Base-by-base conservation (phyloP, 2,888 invertebrate genomes). In the Chelonus formosanus region DNA sequence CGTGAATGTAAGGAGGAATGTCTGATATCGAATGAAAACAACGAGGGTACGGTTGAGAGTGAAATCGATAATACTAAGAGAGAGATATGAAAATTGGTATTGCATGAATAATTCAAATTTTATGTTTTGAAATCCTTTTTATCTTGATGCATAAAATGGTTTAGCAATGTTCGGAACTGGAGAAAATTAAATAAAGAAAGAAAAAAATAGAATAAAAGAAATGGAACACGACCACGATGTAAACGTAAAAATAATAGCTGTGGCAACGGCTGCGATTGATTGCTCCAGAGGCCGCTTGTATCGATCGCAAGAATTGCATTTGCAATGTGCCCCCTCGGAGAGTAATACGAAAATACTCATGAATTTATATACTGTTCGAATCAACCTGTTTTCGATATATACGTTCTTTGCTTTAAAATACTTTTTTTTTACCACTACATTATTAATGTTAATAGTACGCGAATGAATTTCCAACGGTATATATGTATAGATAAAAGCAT, bases 191-290 rank as follows among this genome's bases (percentile, higher is more conserved):
- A n/a, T 54, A 36, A 54, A 35, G 10, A 54, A 35, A 3, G 3
- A 36, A 54, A 6, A 20, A 31, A 35, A 44, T 47, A 62, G 8
- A 44, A 20, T 10, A 7, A 10, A 50, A n/a, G 40, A 43, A 62
- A 66, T 66, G 55, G 40, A 44, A 66, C n/a, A 35, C 55, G 35
- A 56, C 57, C 34, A 10, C 10, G 35, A 40, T 52, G 59, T 40
- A 48, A 60, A 65, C 40, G 61, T 35, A 56, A 45, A 60, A 43
- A 55, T 65, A 65, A 65, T 66, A 66, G 48, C 55, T 50, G 5
- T 36, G 31, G 65, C 48, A 61, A 48, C 66, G 44, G 66, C 60
- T 66, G 61, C 61, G 56, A 66, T 61, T 66, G 61, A 66, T 65
- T 65, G 48, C 65, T 34, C 53, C 8, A 34, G 59, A 56, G 34